These are phyloP conservation scores for Drosophila fungiperda DNA, from an alignment of 2,888 invertebrate species.

Conservation along the genomic window DNA sequence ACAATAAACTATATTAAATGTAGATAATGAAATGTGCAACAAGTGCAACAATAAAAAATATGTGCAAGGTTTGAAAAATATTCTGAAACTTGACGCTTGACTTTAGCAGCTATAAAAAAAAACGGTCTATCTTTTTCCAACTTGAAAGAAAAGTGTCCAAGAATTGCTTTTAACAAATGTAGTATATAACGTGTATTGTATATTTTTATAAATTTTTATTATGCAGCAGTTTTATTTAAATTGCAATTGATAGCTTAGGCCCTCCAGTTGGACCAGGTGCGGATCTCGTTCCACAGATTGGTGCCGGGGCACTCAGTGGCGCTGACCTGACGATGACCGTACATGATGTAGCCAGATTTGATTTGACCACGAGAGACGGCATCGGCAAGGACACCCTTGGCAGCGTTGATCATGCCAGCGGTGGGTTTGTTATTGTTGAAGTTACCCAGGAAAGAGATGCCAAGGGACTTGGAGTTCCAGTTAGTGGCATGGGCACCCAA, in stretches of 20 bases:
- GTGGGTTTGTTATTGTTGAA: constrained; percentile 54
- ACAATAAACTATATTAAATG: background rate
- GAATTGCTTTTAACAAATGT: constrained; percentile 6
- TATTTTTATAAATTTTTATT: constrained; percentile 24
- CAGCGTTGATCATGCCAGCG: constrained; percentile 63
- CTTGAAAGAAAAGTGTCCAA: background rate
- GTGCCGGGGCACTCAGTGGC: constrained; percentile 81
- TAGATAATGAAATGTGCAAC: background rate
- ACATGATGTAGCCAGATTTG: constrained; percentile 54
- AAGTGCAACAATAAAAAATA: background rate
- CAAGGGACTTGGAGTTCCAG: constrained; percentile 76
- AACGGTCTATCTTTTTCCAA: background rate
- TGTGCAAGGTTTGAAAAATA: background rate
- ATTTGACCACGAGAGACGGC: constrained; percentile 65
- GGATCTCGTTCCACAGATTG: constrained; percentile 77
- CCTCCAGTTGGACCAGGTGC: constrained; percentile 78
- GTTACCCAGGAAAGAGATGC: constrained; percentile 79
- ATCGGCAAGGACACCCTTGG: constrained; percentile 67
- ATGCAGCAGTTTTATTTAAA: constrained; percentile 12
- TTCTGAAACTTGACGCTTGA: background rate
- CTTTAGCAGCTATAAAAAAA: background rate
- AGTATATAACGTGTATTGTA: constrained; percentile 21
- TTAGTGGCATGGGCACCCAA: constrained; percentile 75
- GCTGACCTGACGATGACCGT: constrained; percentile 79
- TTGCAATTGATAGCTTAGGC: constrained; percentile 23